Evolutionary conservation across 2,888 invertebrate species (phyloP).

Genomic region (Cerceris ruficornis): DNA sequence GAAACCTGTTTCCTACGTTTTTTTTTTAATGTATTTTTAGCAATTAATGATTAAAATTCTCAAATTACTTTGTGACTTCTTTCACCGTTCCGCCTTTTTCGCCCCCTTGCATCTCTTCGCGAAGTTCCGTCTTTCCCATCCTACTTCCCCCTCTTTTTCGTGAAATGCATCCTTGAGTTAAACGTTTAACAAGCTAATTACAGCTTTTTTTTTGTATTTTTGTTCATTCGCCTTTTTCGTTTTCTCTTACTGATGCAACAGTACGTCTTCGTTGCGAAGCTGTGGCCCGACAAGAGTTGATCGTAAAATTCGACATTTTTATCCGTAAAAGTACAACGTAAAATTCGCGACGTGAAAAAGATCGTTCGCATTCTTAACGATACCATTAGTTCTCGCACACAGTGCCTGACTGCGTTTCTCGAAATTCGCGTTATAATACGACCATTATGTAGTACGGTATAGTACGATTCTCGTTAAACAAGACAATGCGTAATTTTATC

Average conservation of each 20-base stretch:
- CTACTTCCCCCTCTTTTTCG: not conserved
- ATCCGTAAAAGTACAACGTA: no score
- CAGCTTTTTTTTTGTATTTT: not conserved
- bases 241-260: constrained; percentile 35
- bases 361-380: not conserved
- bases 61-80: not conserved
- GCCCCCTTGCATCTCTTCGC: constrained; percentile 9
- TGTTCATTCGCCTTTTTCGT: not conserved
- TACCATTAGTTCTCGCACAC: constrained; percentile 4
- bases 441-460: constrained; percentile 21
- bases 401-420: constrained; percentile 43
- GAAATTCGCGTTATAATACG: constrained; percentile 14
- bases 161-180: constrained; percentile 9
- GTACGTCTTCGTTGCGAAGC: constrained; percentile 13
- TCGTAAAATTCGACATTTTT: not conserved
- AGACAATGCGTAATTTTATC: not conserved
- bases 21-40: no score
- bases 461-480: not conserved
- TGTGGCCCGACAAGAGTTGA: constrained; percentile 17
- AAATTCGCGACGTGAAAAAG: not conserved
- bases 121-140: not conserved
- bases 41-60: no score
- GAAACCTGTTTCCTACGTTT: no score
- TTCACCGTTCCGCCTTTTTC: constrained; percentile 7
- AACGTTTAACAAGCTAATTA: constrained; percentile 30